These are phyloP conservation scores for Etheostoma nigrum DNA, from an alignment of 2,797 vertebrate species.

Conservation along the genomic window DNA sequence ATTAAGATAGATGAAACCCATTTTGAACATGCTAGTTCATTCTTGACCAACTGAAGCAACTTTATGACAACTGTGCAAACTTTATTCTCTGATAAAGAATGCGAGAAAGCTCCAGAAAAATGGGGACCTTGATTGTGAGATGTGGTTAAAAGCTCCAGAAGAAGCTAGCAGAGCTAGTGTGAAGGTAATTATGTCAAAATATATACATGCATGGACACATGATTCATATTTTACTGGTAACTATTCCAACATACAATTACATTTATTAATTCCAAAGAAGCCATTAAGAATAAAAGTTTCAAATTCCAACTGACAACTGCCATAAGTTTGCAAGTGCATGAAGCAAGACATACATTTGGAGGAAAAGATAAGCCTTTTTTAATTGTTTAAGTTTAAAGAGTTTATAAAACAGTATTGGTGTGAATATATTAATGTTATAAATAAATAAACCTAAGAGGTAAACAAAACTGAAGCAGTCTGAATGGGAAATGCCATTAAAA, in stretches of 20 bases:
- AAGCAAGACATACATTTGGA: neutral
- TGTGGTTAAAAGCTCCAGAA: neutral
- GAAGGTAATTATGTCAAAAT: too few species aligned
- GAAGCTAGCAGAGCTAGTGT: too few species aligned
- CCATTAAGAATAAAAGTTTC: neutral
- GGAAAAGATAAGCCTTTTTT: neutral
- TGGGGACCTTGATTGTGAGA: too few species aligned
- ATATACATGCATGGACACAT: too few species aligned
- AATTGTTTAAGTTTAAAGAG: neutral
- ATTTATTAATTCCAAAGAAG: neutral
- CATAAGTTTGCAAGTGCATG: neutral
- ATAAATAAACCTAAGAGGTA: conserved; percentile 26
- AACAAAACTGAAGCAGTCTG: conserved; percentile 31
- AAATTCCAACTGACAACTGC: neutral
- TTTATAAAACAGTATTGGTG: neutral
- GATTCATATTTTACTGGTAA: too few species aligned
- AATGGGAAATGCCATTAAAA: conserved; percentile 22
- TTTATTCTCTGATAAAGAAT: neutral
- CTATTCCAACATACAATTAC: neutral
- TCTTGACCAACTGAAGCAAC: neutral
- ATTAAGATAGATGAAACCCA: neutral
- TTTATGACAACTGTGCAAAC: neutral
- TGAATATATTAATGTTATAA: conserved; percentile 6
- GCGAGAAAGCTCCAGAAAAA: neutral
- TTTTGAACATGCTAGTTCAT: neutral